These are phyloP conservation scores for Muntiacus muntjak DNA, from an alignment of 2,113 vertebrate genomes.

Conservation along the genomic window DNA sequence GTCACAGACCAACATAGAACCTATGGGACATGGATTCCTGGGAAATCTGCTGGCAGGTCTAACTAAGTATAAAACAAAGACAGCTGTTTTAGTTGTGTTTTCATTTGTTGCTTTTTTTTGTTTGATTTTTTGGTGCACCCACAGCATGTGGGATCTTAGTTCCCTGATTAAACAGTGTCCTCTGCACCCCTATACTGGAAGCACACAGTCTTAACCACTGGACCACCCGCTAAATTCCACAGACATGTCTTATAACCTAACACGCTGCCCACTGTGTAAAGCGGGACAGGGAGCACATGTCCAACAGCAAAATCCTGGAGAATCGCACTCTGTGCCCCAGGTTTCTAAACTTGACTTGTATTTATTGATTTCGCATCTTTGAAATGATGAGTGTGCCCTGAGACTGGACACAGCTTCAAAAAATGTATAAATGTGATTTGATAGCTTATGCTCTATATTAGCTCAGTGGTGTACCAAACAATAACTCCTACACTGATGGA, in stretches of 20 bases:
- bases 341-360: not conserved
- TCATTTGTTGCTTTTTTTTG: not conserved
- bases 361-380: not conserved
- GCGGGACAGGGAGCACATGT: not conserved
- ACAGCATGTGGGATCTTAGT: not conserved
- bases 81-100: not conserved
- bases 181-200: not conserved
- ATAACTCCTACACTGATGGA: not conserved
- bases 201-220: not conserved
- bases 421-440: not conserved
- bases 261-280: not conserved
- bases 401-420: not conserved
- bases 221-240: not conserved
- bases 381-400: not conserved
- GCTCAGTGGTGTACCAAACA: not conserved
- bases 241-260: not conserved
- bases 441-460: not conserved
- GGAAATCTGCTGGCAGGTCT: not conserved
- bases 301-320: not conserved
- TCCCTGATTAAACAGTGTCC: accelerated
- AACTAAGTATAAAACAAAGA: not conserved
- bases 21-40: not conserved
- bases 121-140: not conserved
- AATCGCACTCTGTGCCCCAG: not conserved
- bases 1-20: not conserved